phyloP scores from a whole-genome alignment of 2,113 vertebrate species.

The Laticauda colubrina region DNA sequence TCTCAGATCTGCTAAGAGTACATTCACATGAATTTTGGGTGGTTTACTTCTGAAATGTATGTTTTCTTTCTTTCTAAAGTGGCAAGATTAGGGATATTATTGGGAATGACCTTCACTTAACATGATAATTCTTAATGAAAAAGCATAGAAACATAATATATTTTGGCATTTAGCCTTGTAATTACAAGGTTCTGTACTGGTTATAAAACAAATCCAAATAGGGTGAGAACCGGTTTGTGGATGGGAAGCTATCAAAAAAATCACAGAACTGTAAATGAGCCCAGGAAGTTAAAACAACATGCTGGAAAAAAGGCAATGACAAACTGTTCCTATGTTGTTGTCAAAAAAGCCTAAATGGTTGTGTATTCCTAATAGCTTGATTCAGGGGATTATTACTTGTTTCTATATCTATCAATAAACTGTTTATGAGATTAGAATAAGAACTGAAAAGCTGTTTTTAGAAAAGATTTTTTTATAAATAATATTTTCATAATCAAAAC shows the following conservation, averaged over 20 bases:
- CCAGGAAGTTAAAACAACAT: background rate
- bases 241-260: background rate
- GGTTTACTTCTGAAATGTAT: background rate
- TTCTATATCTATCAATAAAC: background rate
- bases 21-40: background rate
- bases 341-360: background rate
- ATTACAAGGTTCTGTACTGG: background rate
- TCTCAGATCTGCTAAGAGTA: background rate
- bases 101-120: background rate
- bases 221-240: background rate
- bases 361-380: background rate
- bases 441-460: background rate
- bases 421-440: background rate
- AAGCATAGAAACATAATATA: background rate
- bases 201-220: background rate
- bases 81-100: background rate
- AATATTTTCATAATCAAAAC: background rate
- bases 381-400: background rate
- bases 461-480: background rate
- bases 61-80: background rate
- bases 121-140: background rate
- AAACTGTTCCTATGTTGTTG: background rate
- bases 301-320: background rate
- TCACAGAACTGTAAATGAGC: background rate
- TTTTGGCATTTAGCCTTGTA: background rate